A percentile compares a stretch with the other conserved stretches of the same genome.
These are phyloP conservation scores for Troilus luridus DNA, from an alignment of 2,888 invertebrate genomes.

Conservation along the genomic window DNA sequence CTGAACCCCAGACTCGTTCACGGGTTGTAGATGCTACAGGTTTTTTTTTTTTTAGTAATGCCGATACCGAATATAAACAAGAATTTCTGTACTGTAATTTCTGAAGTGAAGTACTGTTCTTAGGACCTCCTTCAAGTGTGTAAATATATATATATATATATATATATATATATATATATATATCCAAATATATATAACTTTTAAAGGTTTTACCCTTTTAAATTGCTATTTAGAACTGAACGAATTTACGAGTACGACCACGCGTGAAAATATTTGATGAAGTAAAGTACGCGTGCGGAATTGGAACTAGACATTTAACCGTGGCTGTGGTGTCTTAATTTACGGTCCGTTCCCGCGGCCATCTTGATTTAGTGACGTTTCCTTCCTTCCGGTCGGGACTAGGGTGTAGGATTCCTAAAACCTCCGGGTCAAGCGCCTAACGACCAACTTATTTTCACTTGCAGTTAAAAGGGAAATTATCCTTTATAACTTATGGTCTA, in stretches of 20 bases:
- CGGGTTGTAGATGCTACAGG: too few relatives aligned
- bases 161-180: too few relatives aligned
- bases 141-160: too few relatives aligned
- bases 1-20: too few relatives aligned
- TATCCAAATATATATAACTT: too few relatives aligned
- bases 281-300: background rate
- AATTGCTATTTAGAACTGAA: background rate
- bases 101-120: too few relatives aligned
- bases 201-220: background rate
- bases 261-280: slow-evolving; percentile 18
- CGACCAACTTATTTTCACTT: slow-evolving; percentile 22
- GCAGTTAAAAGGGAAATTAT: background rate
- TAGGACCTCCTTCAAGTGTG: too few relatives aligned
- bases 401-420: background rate
- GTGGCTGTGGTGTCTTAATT: background rate
- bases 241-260: background rate
- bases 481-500: background rate
- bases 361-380: slow-evolving; percentile 50
- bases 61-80: too few relatives aligned
- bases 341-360: background rate
- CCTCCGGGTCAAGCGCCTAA: background rate
- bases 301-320: background rate
- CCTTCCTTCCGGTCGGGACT: slow-evolving; percentile 48
- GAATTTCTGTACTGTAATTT: too few relatives aligned
- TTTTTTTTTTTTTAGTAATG: too few relatives aligned